Base-by-base conservation (phyloP, 2,113 vertebrate genomes). In the Dicentrarchus labrax region DNA sequence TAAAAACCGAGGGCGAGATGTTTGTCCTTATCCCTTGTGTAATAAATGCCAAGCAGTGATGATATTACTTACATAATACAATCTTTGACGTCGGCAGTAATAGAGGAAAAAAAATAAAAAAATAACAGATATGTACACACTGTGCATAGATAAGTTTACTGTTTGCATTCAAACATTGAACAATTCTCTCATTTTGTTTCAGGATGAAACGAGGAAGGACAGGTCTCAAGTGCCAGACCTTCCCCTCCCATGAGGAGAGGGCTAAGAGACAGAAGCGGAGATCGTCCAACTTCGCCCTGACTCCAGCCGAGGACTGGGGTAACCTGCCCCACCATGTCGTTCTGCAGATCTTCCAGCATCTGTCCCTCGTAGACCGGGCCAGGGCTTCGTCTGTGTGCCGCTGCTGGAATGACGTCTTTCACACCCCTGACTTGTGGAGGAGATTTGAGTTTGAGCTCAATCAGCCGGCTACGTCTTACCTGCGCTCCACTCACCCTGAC, bases 371-470 rank as follows among this genome's bases (percentile, higher is more conserved):
- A 5, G 96, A 98, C 92, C 90, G 96, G 38, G 96, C 96, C 45
- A 94, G 91, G 24, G 97, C 96, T 0, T 97, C 97, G 41, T 98
- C 96, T 0, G 96, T 97, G 70, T 98, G 97, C 79, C 94, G 94
- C 45, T 87, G 93, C 71, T 98, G 97, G 97, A 98, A 97, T 80
- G 95, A 97, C 81, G 92, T 97, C 78, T 98, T 98, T 91, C 97
- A 97, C 91, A 96, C 96, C 53, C 97, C 97, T 2, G 97, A 97
- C 71, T 95, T 98, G 51, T 99, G 97, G 97, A 96, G 96, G 87
- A 95, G 95, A 74, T 98, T 97, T 93, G 97, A 98, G 87, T 98
- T 98, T 92, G 96, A 98, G 89, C 95, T 98, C 74, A 97, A 94
- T 88, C 96, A 98, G 89, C 96, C 97, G 50, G 96, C 96, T 56